Evolutionary conservation across 2,888 invertebrate genomes (phyloP), one percentile per base, ranked within the genome.

Genomic region (Agriopis leucophaearia): DNA sequence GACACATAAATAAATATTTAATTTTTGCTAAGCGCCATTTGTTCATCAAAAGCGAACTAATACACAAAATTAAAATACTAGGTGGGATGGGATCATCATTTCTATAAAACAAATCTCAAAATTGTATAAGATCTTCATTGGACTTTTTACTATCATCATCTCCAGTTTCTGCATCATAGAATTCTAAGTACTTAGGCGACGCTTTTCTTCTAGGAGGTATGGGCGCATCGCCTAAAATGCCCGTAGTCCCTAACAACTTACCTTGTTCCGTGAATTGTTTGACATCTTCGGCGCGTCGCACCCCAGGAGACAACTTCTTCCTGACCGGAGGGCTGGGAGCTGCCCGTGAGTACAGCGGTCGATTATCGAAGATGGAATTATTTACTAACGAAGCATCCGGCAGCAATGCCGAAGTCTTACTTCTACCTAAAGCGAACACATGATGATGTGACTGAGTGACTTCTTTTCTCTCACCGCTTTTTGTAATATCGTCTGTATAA

Each of bases 261-360:
- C 89, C 84, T 77, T 88, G 85, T 66, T 89, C 89, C 1, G 84
- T 75, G 55, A 91, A 82, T 36, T 75, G 67, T 69, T 78, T 85
- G 0, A 87, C 75, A 27, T 89, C 88, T 40, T 76, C 78, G 47
- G 70, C 73, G 38, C 87, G 81, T 38, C 79, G 80, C 36, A 66
- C 80, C 8, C 73, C 79, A 0, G 93, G 93, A 0, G 91, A 91
- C 54, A 90, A 70, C 74, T 92, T 94, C 47, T 81, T 89, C 71
- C 94, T 84, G 1, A 88, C 89, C 0, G 94, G 94, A 9, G 94
- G 94, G 69, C 94, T 94, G 0, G 94, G 94, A 15, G 94, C 94
- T 8, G 91, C 85, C 42, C 93, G 82, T 1, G 91, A 91, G 69
- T 86, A 90, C 12, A 82, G 75, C 8, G 91, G 90, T 42, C 90